These are phyloP conservation scores for Anolis apletophallus DNA, from an alignment of 2,797 vertebrate genomes.

Conservation along the genomic window DNA sequence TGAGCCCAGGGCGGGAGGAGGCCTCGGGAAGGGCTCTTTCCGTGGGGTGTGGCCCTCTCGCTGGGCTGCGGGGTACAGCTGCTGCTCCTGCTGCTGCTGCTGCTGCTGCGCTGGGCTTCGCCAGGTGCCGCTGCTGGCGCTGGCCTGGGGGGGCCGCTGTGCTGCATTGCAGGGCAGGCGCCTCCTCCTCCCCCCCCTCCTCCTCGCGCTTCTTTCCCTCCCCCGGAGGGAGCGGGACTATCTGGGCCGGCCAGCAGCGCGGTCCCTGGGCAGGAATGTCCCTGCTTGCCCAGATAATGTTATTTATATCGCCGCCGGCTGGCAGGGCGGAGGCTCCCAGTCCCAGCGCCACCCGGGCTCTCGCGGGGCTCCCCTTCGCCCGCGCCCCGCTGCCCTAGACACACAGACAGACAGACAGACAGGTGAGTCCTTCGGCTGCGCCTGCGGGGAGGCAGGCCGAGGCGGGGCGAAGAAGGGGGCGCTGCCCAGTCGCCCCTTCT, in stretches of 20 bases:
- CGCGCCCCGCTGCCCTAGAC: conserved; percentile 60
- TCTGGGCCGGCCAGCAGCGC: conserved; percentile 78
- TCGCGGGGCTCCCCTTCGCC: conserved; percentile 69
- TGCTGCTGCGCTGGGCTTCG: conserved; percentile 23
- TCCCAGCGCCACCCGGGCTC: conserved; percentile 33
- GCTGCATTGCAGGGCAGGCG: conserved; percentile 72
- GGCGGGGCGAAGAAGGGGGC: background rate
- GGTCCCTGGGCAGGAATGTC: conserved; percentile 81
- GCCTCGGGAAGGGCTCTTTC: too few species aligned
- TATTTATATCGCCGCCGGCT: conserved; percentile 78
- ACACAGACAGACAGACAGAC: conserved; percentile 47
- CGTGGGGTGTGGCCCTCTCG: too few species aligned
- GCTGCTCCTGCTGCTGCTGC: too few species aligned
- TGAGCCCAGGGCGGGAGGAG: too few species aligned
- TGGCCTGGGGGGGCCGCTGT: conserved; percentile 68
- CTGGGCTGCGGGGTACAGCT: too few species aligned
- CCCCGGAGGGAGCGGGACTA: conserved; percentile 71
- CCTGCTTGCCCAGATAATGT: conserved; percentile 82
- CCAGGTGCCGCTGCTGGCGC: conserved; percentile 54
- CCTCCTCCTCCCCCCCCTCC: conserved; percentile 50
- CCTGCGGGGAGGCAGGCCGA: background rate
- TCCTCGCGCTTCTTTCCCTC: conserved; percentile 61
- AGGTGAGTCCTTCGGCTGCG: conserved; percentile 49
- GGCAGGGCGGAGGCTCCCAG: conserved; percentile 67
- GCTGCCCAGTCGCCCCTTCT: background rate